These are phyloP conservation scores for Xyrichtys novacula DNA, from an alignment of 2,797 vertebrate species.

Conservation along the genomic window DNA sequence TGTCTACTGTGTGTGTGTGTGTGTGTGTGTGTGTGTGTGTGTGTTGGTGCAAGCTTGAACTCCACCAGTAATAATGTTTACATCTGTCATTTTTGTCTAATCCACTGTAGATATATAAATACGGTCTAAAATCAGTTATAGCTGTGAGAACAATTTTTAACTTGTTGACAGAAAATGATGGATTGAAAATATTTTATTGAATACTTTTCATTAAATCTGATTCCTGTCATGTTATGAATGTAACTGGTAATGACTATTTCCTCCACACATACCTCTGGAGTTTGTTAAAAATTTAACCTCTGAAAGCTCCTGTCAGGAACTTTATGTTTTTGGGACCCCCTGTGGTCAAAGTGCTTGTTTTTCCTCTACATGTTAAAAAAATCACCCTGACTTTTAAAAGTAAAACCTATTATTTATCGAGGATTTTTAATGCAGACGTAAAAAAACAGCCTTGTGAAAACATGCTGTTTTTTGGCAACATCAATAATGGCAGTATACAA, in stretches of 20 bases:
- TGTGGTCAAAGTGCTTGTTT: too few species aligned
- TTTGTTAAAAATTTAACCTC: too few species aligned
- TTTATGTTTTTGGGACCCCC: too few species aligned
- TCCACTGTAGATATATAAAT: slow-evolving; percentile 18
- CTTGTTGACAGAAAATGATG: background rate
- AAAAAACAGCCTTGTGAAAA: too few species aligned
- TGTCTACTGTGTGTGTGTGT: slow-evolving; percentile 1
- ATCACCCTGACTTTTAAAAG: too few species aligned
- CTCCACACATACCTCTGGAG: background rate
- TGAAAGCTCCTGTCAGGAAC: too few species aligned
- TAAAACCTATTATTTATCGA: too few species aligned
- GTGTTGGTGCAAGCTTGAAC: background rate
- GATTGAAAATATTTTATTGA: slow-evolving; percentile 2
- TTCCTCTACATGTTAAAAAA: too few species aligned
- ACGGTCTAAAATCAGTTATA: slow-evolving; percentile 12
- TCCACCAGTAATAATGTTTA: slow-evolving; percentile 18
- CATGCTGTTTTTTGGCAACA: too few species aligned
- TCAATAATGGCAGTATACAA: too few species aligned
- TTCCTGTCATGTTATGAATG: background rate
- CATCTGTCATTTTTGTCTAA: slow-evolving; percentile 34
- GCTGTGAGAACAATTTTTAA: slow-evolving; percentile 18
- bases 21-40: slow-evolving; percentile 34
- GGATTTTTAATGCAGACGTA: too few species aligned
- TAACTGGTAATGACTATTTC: background rate
- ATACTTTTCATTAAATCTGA: background rate